Evolutionary conservation across 2,888 invertebrate species (phyloP), one percentile per base, ranked within the genome.

Genomic region (Actias luna): DNA sequence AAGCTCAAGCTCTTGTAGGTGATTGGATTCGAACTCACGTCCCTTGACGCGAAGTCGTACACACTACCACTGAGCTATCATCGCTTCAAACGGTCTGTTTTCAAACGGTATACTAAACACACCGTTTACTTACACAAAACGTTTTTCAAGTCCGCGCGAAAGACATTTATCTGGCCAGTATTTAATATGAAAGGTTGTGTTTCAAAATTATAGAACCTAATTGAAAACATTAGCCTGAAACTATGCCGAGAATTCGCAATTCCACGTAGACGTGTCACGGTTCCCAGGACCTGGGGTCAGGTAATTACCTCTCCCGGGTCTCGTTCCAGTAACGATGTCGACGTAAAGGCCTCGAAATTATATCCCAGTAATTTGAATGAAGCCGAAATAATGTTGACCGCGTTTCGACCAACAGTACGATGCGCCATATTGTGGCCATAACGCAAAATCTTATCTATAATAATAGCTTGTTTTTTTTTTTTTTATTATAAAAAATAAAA

Each of bases 221-320:
- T 62, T 58, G 42, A 35, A 50, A 59, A 50, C 25, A n/a, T 39
- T 39, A 25, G 4, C 46, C 22, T 10, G 12, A 12, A 50, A 50
- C 46, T 50, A 22, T 50, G 46, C 14, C 46, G 46, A 50, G 46
- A 25, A 50, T 50, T 36, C 16, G 35, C 10, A 50, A 35, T 59
- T 50, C 58, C 58, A 42, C 18, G 39, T 22, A 35, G 64, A 59
- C 58, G 59, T 59, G 67, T 66, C 64, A 60, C 65, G 63, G 60
- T 60, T 58, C 59, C 63, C 59, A 16, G 52, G 63, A 35, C 61
- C 18, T 39, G 59, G 52, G 65, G 62, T 55, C 64, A 61, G 62
- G 64, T 67, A 66, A 69, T 69, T 67, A 67, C 63, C 63, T 55
- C 64, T 63, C 64, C 14, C 29, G 36, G 62, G 64, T 29, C 55